Evolutionary conservation across 1,140 invertebrate genomes (phyloP).

Genomic region (Drosophila seguyi): DNA sequence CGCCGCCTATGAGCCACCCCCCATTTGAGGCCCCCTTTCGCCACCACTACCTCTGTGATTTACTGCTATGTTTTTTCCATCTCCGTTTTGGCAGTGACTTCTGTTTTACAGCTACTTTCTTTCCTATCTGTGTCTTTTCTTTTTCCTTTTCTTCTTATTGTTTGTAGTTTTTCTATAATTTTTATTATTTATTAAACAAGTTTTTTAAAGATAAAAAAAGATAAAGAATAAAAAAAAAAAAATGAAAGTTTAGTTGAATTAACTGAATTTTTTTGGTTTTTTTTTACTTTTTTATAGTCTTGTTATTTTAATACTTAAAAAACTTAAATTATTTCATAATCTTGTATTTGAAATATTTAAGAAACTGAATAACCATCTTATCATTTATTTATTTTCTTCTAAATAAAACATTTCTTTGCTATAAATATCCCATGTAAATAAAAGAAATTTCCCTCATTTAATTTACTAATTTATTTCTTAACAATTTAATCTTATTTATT

Average conservation of each 20-base stretch:
- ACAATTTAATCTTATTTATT: not conserved
- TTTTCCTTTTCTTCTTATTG: not conserved
- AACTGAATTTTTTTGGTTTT: too few species aligned
- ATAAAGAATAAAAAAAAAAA: not conserved
- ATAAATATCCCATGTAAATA: too few species aligned
- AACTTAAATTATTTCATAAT: too few species aligned
- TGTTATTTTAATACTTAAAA: too few species aligned
- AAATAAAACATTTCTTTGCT: too few species aligned
- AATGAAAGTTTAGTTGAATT: too few species aligned
- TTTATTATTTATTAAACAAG: not conserved
- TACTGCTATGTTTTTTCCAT: constrained; percentile 34
- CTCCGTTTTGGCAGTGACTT: not conserved
- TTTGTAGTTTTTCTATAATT: not conserved
- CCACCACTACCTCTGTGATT: constrained; percentile 53
- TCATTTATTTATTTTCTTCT: too few species aligned
- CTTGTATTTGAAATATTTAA: too few species aligned
- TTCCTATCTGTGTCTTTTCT: not conserved
- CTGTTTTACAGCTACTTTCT: constrained; percentile 7
- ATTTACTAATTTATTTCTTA: not conserved
- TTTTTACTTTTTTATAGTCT: too few species aligned
- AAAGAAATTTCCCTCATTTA: too few species aligned
- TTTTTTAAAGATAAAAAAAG: not conserved
- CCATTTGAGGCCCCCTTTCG: not conserved
- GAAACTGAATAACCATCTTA: too few species aligned
- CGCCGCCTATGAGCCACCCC: not conserved